These are phyloP conservation scores for Trogon melanurus DNA, from an alignment of 2,113 vertebrate species.

Conservation along the genomic window DNA sequence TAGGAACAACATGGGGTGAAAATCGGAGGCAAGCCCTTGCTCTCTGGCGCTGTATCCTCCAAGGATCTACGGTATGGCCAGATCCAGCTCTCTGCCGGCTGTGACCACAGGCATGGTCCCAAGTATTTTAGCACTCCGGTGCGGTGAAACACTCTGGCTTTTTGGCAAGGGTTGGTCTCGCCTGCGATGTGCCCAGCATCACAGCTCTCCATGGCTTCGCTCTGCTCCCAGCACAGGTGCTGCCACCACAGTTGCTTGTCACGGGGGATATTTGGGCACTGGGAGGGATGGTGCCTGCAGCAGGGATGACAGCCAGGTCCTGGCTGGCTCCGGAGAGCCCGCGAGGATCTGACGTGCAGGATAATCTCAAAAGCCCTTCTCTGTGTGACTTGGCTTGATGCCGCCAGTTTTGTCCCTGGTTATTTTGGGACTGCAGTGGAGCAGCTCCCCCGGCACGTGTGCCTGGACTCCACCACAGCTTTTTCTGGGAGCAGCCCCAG, in stretches of 20 bases:
- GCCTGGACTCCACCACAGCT: background rate
- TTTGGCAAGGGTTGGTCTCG: background rate
- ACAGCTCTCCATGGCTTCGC: accelerated
- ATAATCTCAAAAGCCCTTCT: slow-evolving; percentile 8
- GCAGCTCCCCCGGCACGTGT: accelerated
- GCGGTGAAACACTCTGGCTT: background rate
- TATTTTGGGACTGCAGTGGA: background rate
- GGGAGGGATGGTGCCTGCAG: background rate
- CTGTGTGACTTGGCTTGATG: background rate
- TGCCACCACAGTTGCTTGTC: background rate
- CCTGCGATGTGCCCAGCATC: background rate
- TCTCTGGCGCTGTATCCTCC: accelerated
- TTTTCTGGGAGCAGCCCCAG: background rate
- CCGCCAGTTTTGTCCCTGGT: background rate
- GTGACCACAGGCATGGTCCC: accelerated
- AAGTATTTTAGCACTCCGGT: accelerated
- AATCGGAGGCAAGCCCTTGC: background rate
- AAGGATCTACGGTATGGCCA: background rate
- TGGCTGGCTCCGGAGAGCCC: background rate
- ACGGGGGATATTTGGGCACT: accelerated
- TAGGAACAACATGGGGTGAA: background rate
- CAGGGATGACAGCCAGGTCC: background rate
- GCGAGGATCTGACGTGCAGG: background rate
- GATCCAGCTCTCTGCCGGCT: accelerated
- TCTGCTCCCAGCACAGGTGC: accelerated